A percentile compares a stretch with the other conserved stretches of the same genome.
Evolutionary conservation across 2,113 vertebrate species (phyloP).

Genomic region (Anthoscopus minutus): DNA sequence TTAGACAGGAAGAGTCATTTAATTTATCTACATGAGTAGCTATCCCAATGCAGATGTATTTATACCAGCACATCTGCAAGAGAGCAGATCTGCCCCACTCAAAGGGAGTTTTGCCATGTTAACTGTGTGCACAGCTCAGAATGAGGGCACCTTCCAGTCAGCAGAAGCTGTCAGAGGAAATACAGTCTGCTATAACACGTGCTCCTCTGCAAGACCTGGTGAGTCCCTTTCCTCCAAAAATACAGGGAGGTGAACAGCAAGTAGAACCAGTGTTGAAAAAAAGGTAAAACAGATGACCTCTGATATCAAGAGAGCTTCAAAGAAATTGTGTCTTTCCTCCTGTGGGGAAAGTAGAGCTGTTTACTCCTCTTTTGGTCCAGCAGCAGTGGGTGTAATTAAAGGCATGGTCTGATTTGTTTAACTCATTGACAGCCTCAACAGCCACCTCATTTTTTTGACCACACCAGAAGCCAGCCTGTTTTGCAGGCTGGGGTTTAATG

Average conservation of each 20-base stretch:
- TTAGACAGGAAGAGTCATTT: not conserved
- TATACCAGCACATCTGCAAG: not conserved
- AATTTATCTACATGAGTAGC: not conserved
- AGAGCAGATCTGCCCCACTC: not conserved
- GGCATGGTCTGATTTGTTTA: not conserved
- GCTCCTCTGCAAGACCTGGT: not conserved
- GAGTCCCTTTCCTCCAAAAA: not conserved
- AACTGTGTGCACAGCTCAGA: not conserved
- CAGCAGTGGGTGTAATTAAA: not conserved
- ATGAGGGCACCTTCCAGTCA: not conserved
- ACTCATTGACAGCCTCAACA: not conserved
- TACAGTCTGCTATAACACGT: accelerated
- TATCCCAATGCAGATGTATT: not conserved
- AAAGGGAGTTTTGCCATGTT: not conserved
- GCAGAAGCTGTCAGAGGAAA: not conserved
- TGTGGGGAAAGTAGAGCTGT: not conserved
- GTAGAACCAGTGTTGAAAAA: not conserved
- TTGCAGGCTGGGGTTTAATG: not conserved
- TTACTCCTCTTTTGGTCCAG: not conserved
- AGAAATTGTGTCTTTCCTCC: not conserved
- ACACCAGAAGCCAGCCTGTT: not conserved
- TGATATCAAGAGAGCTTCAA: not conserved
- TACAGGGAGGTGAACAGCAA: not conserved
- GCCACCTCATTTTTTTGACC: not conserved
- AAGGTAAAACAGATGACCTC: not conserved